A percentile compares a stretch with the other conserved stretches of the same genome.
phyloP scores from a whole-genome alignment of 2,888 invertebrate species.

The Phanerotoma sp. region DNA sequence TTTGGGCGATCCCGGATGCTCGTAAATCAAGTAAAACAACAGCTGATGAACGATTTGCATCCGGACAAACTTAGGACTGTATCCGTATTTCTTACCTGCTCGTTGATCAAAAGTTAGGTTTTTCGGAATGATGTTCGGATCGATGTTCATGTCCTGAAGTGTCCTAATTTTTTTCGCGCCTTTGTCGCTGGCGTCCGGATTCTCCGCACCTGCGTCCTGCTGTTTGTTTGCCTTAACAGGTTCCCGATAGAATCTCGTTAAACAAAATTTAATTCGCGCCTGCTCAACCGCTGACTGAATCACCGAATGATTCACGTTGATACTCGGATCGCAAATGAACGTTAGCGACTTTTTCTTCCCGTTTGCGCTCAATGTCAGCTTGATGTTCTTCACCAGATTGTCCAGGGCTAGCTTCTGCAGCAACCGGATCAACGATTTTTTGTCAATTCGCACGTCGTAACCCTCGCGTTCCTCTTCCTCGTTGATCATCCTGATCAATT shows the following conservation, averaged over 20 bases:
- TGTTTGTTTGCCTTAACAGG: background rate
- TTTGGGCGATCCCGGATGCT: conserved; percentile 56
- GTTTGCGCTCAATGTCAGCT: conserved; percentile 58
- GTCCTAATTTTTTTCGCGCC: background rate
- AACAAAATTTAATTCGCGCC: conserved; percentile 62
- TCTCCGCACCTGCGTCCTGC: background rate
- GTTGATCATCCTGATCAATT: conserved; percentile 60
- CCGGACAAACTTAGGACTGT: conserved; percentile 68
- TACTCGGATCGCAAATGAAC: conserved; percentile 62
- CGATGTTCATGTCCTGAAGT: background rate
- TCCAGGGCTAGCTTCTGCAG: conserved; percentile 62
- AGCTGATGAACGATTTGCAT: conserved; percentile 69
- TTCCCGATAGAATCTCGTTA: conserved; percentile 32
- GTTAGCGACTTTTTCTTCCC: conserved; percentile 57
- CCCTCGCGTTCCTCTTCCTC: conserved; percentile 63
- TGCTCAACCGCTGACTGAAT: conserved; percentile 66
- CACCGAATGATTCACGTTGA: conserved; percentile 58
- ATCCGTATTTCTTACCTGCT: conserved; percentile 58
- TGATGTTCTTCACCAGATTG: conserved; percentile 62
- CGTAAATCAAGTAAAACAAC: conserved; percentile 70
- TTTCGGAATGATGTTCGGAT: background rate
- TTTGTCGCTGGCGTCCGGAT: background rate
- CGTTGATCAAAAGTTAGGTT: conserved; percentile 24
- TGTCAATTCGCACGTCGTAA: conserved; percentile 63
- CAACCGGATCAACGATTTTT: conserved; percentile 66